phyloP scores from a whole-genome alignment of 2,888 invertebrate species.

The Cephalotes varians region DNA sequence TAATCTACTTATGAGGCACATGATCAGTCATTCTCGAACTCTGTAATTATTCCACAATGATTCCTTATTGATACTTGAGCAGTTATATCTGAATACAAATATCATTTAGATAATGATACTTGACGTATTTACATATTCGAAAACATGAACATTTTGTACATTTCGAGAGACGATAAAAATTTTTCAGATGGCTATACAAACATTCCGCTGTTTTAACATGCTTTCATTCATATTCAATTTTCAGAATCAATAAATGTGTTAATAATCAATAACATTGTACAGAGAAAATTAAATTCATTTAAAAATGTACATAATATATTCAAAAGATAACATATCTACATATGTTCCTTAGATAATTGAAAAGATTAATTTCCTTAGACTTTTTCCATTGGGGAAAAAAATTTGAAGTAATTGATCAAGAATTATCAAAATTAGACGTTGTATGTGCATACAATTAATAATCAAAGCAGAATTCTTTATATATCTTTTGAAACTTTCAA shows the following conservation, averaged over 20 bases:
- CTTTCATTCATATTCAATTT: constrained; percentile 16
- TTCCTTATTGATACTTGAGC: neutral
- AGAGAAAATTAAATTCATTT: neutral
- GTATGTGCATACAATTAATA: neutral
- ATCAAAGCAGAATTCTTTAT: constrained; percentile 9
- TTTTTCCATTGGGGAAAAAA: neutral
- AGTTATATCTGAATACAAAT: constrained; percentile 21
- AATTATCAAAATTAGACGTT: neutral
- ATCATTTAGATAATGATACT: constrained; percentile 1
- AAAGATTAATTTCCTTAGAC: neutral
- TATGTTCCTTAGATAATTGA: neutral
- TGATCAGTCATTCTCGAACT: constrained; percentile 15
- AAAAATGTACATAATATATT: too few species aligned
- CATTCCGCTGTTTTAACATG: neutral
- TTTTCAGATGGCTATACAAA: neutral
- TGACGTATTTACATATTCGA: neutral
- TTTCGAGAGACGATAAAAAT: neutral
- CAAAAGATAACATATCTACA: neutral
- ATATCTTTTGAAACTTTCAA: neutral
- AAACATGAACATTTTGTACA: neutral
- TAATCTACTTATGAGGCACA: constrained; percentile 32
- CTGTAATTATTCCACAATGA: neutral
- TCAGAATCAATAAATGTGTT: neutral
- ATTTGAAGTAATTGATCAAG: constrained; percentile 1
- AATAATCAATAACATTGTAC: neutral